A percentile compares a stretch with the other conserved stretches of the same genome.
These are phyloP conservation scores for Callyntrura guangdongensis DNA, from an alignment of 2,888 invertebrate species.

Conservation along the genomic window DNA sequence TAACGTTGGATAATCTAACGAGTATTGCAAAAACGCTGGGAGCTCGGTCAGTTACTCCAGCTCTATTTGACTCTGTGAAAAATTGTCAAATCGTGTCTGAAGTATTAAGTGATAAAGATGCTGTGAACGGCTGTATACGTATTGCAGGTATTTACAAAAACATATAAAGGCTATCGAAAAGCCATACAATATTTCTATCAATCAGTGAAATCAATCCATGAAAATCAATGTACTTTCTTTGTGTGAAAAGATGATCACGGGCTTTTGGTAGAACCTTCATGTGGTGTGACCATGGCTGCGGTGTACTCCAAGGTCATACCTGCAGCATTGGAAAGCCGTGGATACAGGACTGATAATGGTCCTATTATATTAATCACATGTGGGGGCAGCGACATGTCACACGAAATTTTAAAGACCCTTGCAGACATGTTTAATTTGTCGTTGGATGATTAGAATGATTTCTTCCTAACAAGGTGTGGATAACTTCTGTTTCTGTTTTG, in stretches of 20 bases:
- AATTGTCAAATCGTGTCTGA: constrained; percentile 85
- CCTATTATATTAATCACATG: constrained; percentile 87
- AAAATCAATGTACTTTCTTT: neutral
- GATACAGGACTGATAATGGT: constrained; percentile 80
- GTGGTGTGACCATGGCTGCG: constrained; percentile 87
- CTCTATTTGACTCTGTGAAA: constrained; percentile 85
- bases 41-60: constrained; percentile 85
- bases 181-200: no score
- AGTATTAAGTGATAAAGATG: constrained; percentile 86
- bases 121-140: constrained; percentile 86
- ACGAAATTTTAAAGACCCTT: constrained; percentile 88
- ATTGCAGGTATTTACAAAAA: constrained; percentile 86
- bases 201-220: no score
- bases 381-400: constrained; percentile 88
- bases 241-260: constrained; percentile 86
- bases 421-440: constrained; percentile 85
- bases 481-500: no score
- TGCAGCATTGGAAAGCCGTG: constrained; percentile 85
- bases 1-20: constrained; percentile 85
- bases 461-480: no score
- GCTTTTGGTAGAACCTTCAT: constrained; percentile 87
- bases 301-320: constrained; percentile 86
- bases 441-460: constrained; percentile 62
- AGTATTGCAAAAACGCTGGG: constrained; percentile 87
- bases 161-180: no score